Conservation (phyloP, 2,113 vertebrate genomes). For the Ochotona princeps region DNA sequence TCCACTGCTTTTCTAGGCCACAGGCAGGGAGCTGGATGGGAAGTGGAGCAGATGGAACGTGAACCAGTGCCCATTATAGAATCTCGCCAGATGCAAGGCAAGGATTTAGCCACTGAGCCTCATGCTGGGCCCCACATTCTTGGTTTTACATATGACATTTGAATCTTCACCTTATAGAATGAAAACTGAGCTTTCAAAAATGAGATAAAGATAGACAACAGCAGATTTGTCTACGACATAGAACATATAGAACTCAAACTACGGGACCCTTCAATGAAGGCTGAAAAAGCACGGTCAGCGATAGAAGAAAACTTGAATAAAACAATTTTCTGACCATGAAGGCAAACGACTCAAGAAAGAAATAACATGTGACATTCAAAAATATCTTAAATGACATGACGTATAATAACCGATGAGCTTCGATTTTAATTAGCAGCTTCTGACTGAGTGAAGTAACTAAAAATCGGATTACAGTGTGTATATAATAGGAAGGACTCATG, state of each 20-base stretch:
- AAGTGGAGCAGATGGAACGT: no score
- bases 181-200: not conserved
- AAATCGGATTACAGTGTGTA: not conserved
- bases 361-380: not conserved
- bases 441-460: not conserved
- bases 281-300: not conserved
- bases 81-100: no score
- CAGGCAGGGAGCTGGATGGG: no score
- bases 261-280: not conserved
- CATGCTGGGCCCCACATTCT: no score
- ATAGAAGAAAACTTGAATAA: not conserved
- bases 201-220: not conserved
- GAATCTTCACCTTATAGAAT: no score
- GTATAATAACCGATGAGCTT: not conserved
- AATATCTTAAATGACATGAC: not conserved
- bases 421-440: not conserved
- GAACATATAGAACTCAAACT: not conserved
- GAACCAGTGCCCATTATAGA: no score
- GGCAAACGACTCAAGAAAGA: not conserved
- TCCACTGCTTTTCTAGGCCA: no score
- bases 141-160: no score
- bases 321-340: not conserved
- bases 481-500: not conserved
- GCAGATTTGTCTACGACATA: not conserved
- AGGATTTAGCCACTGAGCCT: no score